Conservation (phyloP, 2,113 vertebrate genomes). For the Diadophis punctatus region DNA sequence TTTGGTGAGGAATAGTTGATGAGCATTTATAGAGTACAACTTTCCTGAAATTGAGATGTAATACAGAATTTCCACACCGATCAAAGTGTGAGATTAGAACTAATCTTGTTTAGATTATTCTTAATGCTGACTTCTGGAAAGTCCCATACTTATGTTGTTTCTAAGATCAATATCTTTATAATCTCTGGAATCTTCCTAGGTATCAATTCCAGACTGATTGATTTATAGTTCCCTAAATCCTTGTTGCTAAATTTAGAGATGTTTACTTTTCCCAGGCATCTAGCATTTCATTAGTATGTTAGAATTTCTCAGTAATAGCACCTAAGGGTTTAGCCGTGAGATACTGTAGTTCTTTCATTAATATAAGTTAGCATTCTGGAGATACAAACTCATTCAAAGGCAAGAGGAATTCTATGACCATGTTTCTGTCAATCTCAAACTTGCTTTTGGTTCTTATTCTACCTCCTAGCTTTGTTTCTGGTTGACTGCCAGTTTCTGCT, state of each 20-base stretch:
- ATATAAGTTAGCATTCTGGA: not conserved
- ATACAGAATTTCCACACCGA: not conserved
- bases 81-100: not conserved
- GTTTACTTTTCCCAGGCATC: not conserved
- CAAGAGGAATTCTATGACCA: too few relatives aligned
- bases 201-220: not conserved
- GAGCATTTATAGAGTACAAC: not conserved
- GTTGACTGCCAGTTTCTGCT: not conserved
- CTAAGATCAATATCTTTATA: not conserved
- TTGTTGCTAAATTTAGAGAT: not conserved
- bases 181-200: not conserved
- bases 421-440: not conserved
- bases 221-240: not conserved
- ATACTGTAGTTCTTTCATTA: not conserved
- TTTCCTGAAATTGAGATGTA: not conserved
- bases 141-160: not conserved
- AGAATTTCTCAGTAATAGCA: not conserved
- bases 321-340: not conserved
- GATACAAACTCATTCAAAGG: too few relatives aligned
- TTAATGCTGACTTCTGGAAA: not conserved
- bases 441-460: not conserved
- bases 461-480: not conserved
- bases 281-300: not conserved
- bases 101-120: not conserved
- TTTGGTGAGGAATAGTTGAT: not conserved